Base-by-base conservation (phyloP, 2,888 invertebrate genomes). In the Agriotes lineatus region DNA sequence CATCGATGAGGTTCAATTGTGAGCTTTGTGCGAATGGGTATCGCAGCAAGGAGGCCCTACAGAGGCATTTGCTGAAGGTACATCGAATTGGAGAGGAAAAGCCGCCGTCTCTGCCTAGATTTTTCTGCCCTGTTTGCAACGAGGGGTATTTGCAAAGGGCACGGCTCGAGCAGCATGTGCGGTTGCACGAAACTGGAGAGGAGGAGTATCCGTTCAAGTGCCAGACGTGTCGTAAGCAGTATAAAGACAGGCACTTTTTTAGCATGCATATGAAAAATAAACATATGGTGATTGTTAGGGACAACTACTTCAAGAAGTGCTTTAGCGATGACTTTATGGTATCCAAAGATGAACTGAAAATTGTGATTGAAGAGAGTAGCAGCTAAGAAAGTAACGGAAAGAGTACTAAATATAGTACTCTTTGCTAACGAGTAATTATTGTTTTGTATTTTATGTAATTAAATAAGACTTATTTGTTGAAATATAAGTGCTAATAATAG, bases 171-270 rank as follows among this genome's bases (percentile, higher is more conserved):
- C 14, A 19, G 20, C 61, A 61, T 30, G n/a, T 50, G 1, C 5
- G 14, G 18, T 20, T 19, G 5, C 61, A 61, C 35, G 50, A 37
- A 39, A 37, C 39, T 14, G 57, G 57, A 0, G 39, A 61, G 5
- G 50, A 50, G 1, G 59, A 59, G 30, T 30, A 19, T 19, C 61
- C 50, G 7, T 61, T 61, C n/a, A 50, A 50, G 35, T 61, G 61
- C 19, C 20, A 33, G 12, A 12, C 19, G 1, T 61, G 61, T 37
- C 0, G 1, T 12, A 48, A 33, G 18, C 35, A 33, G 5, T 61
- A 50, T 18, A 61, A 50, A 22, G 48, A 50, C 14, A 48, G 14
- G 10, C 18, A 48, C 12, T 61, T 50, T 50, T 50, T 61, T 19
- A 9, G n/a, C 6, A 16, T 20, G 19, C 61, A 61, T 18, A 35